Conservation (phyloP, 2,888 invertebrate species). For the Ctenicera cuprea region DNA sequence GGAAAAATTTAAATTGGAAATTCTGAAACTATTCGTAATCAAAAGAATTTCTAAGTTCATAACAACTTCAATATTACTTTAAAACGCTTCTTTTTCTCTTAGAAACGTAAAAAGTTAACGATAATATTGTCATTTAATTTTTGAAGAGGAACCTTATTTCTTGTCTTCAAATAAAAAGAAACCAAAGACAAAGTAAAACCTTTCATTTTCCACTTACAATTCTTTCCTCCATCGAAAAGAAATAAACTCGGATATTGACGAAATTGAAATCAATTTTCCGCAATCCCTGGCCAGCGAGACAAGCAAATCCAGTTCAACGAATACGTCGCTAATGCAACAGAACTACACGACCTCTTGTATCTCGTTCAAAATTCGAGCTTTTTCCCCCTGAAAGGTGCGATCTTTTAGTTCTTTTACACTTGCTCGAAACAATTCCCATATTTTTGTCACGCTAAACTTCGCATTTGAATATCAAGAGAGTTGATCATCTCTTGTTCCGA, state of each 20-base stretch:
- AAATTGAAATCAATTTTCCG: slow-evolving; percentile 60
- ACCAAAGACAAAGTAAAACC: slow-evolving; percentile 27
- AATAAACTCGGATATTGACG: slow-evolving; percentile 51
- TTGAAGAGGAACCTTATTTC: not conserved
- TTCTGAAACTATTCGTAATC: not conserved
- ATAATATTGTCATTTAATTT: slow-evolving; percentile 16
- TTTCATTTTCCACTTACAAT: slow-evolving; percentile 54
- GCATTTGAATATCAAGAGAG: slow-evolving; percentile 63
- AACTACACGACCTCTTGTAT: slow-evolving; percentile 23
- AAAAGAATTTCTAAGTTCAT: not conserved
- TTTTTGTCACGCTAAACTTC: slow-evolving; percentile 55
- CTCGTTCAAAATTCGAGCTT: not conserved
- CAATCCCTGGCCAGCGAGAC: slow-evolving; percentile 57
- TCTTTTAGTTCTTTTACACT: slow-evolving; percentile 34
- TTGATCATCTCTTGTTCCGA: slow-evolving; percentile 60
- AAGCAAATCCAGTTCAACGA: slow-evolving; percentile 50
- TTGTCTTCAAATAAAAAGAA: slow-evolving; percentile 18
- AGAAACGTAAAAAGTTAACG: not conserved
- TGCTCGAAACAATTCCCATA: slow-evolving; percentile 48
- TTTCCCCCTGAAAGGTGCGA: slow-evolving; percentile 21
- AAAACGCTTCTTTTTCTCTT: no score
- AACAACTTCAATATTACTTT: no score
- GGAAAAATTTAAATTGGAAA: no score
- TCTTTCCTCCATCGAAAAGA: slow-evolving; percentile 47
- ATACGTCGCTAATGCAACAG: slow-evolving; percentile 41